Base-by-base conservation (phyloP, 2,113 vertebrate genomes). In the Lepus americanus region DNA sequence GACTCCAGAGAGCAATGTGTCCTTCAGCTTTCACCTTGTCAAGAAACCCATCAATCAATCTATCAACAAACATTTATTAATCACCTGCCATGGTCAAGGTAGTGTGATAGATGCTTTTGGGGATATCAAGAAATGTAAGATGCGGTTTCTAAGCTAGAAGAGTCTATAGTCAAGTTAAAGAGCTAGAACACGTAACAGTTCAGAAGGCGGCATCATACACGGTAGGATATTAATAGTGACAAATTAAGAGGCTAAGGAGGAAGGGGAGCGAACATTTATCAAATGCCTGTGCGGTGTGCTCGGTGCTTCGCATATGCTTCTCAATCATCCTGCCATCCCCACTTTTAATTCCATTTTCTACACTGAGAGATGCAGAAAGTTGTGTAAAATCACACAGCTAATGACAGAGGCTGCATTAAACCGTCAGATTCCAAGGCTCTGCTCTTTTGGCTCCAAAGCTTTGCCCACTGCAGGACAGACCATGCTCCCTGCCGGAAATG, bases 21-120 rank as follows among this genome's bases (percentile, higher is more conserved):
- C 94, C 95, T 97, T 96, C 94, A 72, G 81, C 59, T 79, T 86
- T 86, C 78, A 94, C 94, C 77, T 95, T 93, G 90, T 55, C 73
- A 85, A 87, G 78, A 94, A 92, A 88, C 44, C 70, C 7, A 14
- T 97, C 94, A 51, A 85, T 97, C 87, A 79, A 12, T 77, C 89
- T 53, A 87, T 63, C 94, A 92, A 85, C 49, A 93, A 92, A 90
- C 78, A 66, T 25, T 49, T 84, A 88, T 94, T 82, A 94, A 95
- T 96, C 90, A 82, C 88, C 78, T 95, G 59, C 29, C 81, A 85
- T n/a, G 5, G 72, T 51, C 73, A 59, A 70, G 61, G 70, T 23
- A 95, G 79, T 3, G 0, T 73, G 86, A 93, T 89, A 55, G 82
- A 96, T 92, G 66, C 49, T 95, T 69, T 25, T 0, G 51, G 61